Percentiles rank a stretch among this genome's conserved stretches.
These are phyloP conservation scores for Falco biarmicus DNA, from an alignment of 2,797 vertebrate species.

Conservation along the genomic window DNA sequence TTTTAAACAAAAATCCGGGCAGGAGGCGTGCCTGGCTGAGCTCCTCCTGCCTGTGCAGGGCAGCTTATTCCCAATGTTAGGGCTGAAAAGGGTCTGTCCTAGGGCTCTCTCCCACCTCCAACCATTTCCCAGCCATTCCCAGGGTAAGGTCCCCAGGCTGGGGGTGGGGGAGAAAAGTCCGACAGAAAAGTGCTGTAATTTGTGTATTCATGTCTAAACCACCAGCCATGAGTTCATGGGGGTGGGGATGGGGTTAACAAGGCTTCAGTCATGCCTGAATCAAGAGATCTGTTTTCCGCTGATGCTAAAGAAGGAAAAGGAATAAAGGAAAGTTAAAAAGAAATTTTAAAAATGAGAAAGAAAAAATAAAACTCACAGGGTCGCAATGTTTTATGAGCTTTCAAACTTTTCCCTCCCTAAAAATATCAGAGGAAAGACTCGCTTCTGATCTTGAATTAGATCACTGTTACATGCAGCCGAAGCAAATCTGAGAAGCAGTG, in stretches of 20 bases:
- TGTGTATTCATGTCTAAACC: neutral
- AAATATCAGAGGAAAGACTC: neutral
- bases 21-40: neutral
- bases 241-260: neutral
- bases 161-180: neutral
- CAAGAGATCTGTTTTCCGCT: neutral
- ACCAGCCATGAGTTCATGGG: neutral
- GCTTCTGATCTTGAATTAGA: neutral
- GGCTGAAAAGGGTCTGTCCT: neutral
- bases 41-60: neutral
- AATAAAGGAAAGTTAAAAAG: neutral
- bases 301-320: too few species aligned
- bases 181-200: neutral
- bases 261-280: neutral
- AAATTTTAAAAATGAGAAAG: neutral
- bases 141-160: neutral
- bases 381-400: neutral
- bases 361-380: neutral
- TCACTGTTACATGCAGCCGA: neutral
- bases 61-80: neutral
- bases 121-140: neutral
- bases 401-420: neutral
- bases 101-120: neutral
- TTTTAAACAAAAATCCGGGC: neutral
- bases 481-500: neutral